Base-by-base conservation (phyloP, 1,140 invertebrate species). In the Branchinecta lynchi region DNA sequence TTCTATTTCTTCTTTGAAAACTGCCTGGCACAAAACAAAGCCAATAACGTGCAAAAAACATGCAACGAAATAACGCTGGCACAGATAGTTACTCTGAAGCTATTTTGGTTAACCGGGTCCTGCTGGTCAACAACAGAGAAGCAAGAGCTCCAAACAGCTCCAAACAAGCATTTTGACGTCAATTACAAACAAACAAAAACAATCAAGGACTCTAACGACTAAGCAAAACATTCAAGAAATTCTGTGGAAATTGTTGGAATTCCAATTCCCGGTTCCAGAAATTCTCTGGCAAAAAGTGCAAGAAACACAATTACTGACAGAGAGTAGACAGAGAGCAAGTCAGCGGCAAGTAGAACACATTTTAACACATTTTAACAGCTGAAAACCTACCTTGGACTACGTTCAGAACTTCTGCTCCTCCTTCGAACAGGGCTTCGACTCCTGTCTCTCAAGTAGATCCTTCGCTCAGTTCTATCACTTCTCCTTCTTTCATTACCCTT, bases 231-330 rank as follows among this genome's bases (percentile, higher is more conserved):
- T n/a, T 51, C 51, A 12, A 60, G 51, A 1, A 60, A 3, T 60
- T 60, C 17, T 60, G 51, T 60, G 51, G 17, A 12, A 60, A 51
- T 51, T 51, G n/a, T 51, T 51, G n/a, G n/a, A n/a, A n/a, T 51
- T 51, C n/a, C 9, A 9, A 9, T n/a, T 51, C n/a, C n/a, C 9
- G n/a, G 46, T 51, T 51, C n/a, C 9, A 51, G n/a, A 51, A 51
- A 9, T 9, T 51, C 46, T 15, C 12, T 15, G 1, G 17, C 17
- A 60, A 15, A 60, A 15, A 60, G 51, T 2, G 17, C 17, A 15
- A 15, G 12, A 60, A 60, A 60, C 12, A 60, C 51, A 60, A 60
- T 60, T 15, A 60, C 17, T 60, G 12, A 20, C 2, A 60, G 3
- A 60, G n/a, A 51, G 46, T 9, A 51, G n/a, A 9, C 9, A 9